Conservation (phyloP, 2,888 invertebrate species). For the Lordiphosa andalusiaca region DNA sequence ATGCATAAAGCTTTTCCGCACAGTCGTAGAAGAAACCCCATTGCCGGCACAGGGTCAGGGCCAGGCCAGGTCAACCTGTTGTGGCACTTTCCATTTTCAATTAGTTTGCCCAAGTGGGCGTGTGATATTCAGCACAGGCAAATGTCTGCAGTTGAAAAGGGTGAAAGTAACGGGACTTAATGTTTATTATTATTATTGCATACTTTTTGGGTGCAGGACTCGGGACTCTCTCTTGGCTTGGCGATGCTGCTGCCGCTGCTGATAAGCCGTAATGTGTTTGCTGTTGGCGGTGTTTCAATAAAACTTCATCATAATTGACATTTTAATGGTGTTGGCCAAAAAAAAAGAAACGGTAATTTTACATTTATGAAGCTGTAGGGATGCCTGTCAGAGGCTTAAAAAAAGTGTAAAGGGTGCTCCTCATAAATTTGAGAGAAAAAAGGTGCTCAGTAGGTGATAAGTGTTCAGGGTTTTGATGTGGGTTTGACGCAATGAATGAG, state of each 20-base stretch:
- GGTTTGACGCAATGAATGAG: background rate
- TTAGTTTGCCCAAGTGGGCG: slow-evolving; percentile 70
- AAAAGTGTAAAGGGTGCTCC: slow-evolving; percentile 36
- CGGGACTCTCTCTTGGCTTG: slow-evolving; percentile 34
- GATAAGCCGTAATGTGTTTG: slow-evolving; percentile 65
- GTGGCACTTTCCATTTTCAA: slow-evolving; percentile 68
- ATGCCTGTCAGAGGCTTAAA: slow-evolving; percentile 24
- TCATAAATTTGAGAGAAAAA: slow-evolving; percentile 48
- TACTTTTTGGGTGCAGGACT: slow-evolving; percentile 28
- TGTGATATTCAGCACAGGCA: slow-evolving; percentile 63
- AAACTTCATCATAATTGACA: slow-evolving; percentile 74
- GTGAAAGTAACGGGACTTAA: slow-evolving; percentile 56
- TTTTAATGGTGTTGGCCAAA: slow-evolving; percentile 54
- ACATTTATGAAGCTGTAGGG: slow-evolving; percentile 48
- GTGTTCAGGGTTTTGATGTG: slow-evolving; percentile 16
- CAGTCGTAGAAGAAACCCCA: slow-evolving; percentile 20
- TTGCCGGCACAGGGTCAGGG: slow-evolving; percentile 23
- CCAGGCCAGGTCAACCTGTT: slow-evolving; percentile 48
- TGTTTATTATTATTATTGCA: slow-evolving; percentile 70
- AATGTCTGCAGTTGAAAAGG: slow-evolving; percentile 49
- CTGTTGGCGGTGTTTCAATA: slow-evolving; percentile 66
- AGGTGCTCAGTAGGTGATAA: slow-evolving; percentile 53
- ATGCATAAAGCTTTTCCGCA: slow-evolving; percentile 43
- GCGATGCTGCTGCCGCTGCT: slow-evolving; percentile 16
- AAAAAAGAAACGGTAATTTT: slow-evolving; percentile 46